Evolutionary conservation across 1,140 invertebrate species (phyloP), one percentile per base, ranked within the genome.

Genomic region (Adoxophyes honmai): DNA sequence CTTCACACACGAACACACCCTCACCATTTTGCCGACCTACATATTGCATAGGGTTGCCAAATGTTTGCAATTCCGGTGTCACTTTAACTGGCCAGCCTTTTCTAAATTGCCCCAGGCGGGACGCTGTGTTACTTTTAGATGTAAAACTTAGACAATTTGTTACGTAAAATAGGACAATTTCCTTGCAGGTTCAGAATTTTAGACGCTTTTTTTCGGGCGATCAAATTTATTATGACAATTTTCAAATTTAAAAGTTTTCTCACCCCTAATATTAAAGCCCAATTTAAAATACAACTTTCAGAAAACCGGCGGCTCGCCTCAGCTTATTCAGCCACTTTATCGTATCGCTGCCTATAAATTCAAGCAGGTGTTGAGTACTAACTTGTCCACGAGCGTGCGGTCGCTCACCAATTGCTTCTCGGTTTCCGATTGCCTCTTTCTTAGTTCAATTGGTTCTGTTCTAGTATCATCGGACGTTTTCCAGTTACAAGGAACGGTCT

Each of bases 361-460:
- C 57, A 48, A 61, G 62, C 59, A 62, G 57, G 59, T 64, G 52
- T 65, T 70, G 70, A 73, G 64, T 72, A 63, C 66, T 59, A 72
- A 75, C 62, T 74, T 72, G 59, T 62, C 61, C 18, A 60, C 51
- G 60, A 68, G 61, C 59, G 58, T 62, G 57, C 59, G 42, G 34
- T 55, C 62, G 59, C 60, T 65, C 62, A 59, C 60, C 75, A 69
- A 78, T 74, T 75, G 67, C 67, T 71, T 63, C 54, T 60, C 58
- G 60, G 48, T 54, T 62, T 64, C 60, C 63, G 64, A 68, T 66
- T 72, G 69, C 60, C 66, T 67, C 60, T 73, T 71, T 64, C 62
- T 77, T 59, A 68, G 62, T 73, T 70, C 64, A 60, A 70, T 69
- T 66, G 66, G 51, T 38, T 59, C 18, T 48, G 42, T 48, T 48